Conservation (phyloP, 1,140 invertebrate genomes). For the Cecropterus lyciades region DNA sequence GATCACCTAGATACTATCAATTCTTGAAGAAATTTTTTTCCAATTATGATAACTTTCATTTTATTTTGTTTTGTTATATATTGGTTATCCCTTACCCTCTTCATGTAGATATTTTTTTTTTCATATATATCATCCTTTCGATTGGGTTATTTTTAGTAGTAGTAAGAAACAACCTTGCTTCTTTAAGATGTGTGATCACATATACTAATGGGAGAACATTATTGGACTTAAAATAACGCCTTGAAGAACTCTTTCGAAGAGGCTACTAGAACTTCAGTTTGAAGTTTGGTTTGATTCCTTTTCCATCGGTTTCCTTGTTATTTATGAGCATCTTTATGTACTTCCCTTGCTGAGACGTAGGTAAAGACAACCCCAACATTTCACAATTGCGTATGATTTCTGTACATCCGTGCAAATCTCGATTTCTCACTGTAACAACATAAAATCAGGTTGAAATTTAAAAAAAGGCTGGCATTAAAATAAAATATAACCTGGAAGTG, state of each 20-base stretch:
- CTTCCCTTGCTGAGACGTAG: slow-evolving; percentile 62
- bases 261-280: slow-evolving; percentile 70
- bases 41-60: too few relatives aligned
- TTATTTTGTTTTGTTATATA: too few relatives aligned
- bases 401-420: slow-evolving; percentile 66
- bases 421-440: slow-evolving; percentile 65
- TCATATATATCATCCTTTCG: too few relatives aligned
- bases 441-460: slow-evolving; percentile 15
- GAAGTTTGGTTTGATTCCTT: slow-evolving; percentile 50
- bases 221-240: not conserved
- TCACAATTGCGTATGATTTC: slow-evolving; percentile 74
- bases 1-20: too few relatives aligned
- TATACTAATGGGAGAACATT: not conserved
- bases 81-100: too few relatives aligned
- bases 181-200: not conserved
- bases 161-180: too few relatives aligned
- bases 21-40: too few relatives aligned
- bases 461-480: too few relatives aligned
- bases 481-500: too few relatives aligned
- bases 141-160: too few relatives aligned
- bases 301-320: slow-evolving; percentile 42
- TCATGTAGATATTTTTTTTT: too few relatives aligned
- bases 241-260: not conserved
- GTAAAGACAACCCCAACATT: slow-evolving; percentile 56
- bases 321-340: slow-evolving; percentile 70